Evolutionary conservation across 1,140 invertebrate species (phyloP).

Genomic region (Mya arenaria): DNA sequence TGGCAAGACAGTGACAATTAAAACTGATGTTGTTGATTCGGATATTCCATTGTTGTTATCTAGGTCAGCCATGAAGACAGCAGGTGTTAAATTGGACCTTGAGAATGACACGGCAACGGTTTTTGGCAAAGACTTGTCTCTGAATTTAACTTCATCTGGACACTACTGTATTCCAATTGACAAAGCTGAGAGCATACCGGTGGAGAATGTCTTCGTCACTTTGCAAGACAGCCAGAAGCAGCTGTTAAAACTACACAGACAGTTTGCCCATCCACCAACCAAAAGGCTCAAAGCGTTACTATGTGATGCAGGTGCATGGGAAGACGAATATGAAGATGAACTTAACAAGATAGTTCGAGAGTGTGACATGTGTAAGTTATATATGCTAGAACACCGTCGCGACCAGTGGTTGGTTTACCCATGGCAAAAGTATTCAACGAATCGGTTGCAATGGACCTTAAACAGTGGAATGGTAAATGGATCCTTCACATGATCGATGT

Average conservation of each 20-base stretch:
- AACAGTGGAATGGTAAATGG: constrained; percentile 7
- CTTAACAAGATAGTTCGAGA: not conserved
- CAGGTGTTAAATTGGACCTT: constrained; percentile 56
- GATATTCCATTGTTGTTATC: constrained; percentile 58
- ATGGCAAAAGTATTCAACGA: constrained; percentile 29
- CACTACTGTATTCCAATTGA: constrained; percentile 56
- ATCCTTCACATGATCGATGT: constrained; percentile 49
- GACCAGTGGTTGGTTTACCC: constrained; percentile 11
- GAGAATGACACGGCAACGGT: constrained; percentile 60
- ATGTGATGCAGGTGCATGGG: constrained; percentile 32
- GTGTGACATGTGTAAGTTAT: constrained; percentile 8
- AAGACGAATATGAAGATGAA: constrained; percentile 11
- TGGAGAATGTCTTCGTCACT: constrained; percentile 4
- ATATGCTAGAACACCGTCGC: constrained; percentile 25
- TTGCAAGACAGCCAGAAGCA: not conserved
- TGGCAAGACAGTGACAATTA: constrained; percentile 33
- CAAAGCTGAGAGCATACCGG: constrained; percentile 15
- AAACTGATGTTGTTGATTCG: constrained; percentile 54
- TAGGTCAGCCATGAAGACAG: constrained; percentile 45
- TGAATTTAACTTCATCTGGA: constrained; percentile 55
- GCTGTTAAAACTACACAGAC: constrained; percentile 41
- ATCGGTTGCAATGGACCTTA: constrained; percentile 33
- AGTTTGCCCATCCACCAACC: constrained; percentile 46
- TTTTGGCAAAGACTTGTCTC: constrained; percentile 47
- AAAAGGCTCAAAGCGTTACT: constrained; percentile 38